Conservation (phyloP, 2,888 invertebrate species). For the Asteroscopus sphinx region DNA sequence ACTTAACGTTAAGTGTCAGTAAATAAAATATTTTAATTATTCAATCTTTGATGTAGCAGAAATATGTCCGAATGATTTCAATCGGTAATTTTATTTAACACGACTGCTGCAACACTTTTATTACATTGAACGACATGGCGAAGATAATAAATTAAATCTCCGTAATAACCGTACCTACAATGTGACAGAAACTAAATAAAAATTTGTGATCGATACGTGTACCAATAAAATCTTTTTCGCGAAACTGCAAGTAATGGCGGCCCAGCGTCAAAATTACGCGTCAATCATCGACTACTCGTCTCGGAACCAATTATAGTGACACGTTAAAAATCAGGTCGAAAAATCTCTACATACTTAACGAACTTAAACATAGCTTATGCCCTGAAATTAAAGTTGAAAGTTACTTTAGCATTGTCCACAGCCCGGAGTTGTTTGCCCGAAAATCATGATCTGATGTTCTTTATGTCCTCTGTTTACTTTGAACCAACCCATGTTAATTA, state of each 20-base stretch:
- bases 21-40: conserved; percentile 47
- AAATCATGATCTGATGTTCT: conserved; percentile 66
- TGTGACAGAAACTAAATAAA: conserved; percentile 55
- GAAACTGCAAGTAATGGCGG: conserved; percentile 62
- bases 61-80: conserved; percentile 47
- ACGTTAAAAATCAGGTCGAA: conserved; percentile 72
- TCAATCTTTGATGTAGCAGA: conserved; percentile 46
- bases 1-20: conserved; percentile 23
- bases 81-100: conserved; percentile 54
- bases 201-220: conserved; percentile 58
- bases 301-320: conserved; percentile 72
- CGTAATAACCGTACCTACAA: conserved; percentile 55
- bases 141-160: conserved; percentile 52
- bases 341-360: conserved; percentile 55
- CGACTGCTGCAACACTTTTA: conserved; percentile 51
- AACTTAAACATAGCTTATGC: conserved; percentile 58
- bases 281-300: conserved; percentile 71
- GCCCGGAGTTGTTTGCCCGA: conserved; percentile 62
- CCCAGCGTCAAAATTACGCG: conserved; percentile 66
- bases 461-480: conserved; percentile 75
- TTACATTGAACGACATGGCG: conserved; percentile 39
- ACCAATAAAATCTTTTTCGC: conserved; percentile 61
- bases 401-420: conserved; percentile 55
- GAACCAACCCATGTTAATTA: conserved; percentile 79
- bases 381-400: conserved; percentile 58